phyloP scores from a whole-genome alignment of 1,140 invertebrate genomes.

The Heterodera schachtii region DNA sequence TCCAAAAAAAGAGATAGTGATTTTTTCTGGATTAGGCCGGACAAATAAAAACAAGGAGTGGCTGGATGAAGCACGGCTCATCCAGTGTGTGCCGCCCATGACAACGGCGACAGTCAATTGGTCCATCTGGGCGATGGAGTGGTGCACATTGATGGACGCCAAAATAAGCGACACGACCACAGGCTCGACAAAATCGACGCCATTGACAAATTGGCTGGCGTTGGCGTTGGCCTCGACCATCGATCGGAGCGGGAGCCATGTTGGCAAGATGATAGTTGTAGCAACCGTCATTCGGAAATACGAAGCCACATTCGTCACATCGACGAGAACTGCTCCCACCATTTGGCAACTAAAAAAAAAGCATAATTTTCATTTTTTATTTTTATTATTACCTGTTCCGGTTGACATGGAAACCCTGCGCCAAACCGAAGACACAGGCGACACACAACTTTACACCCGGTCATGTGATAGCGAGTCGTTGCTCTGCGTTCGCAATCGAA shows the following conservation, averaged over 20 bases:
- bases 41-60: no score
- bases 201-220: background rate
- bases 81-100: no score
- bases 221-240: background rate
- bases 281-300: conserved; percentile 3
- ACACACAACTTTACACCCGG: background rate
- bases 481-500: background rate
- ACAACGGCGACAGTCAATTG: no score
- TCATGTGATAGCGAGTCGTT: background rate
- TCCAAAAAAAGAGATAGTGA: no score
- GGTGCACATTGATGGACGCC: no score
- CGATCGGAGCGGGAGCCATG: background rate
- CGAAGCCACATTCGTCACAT: conserved; percentile 3
- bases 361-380: background rate
- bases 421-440: background rate
- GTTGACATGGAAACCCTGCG: background rate
- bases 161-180: no score
- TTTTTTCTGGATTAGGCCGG: no score
- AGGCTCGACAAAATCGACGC: background rate
- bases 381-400: background rate
- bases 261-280: conserved; percentile 5
- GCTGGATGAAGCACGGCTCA: no score
- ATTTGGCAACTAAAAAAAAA: background rate
- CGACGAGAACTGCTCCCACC: background rate
- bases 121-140: no score